Evolutionary conservation across 2,113 vertebrate species (phyloP).

Genomic region (Muscicapa adusta): DNA sequence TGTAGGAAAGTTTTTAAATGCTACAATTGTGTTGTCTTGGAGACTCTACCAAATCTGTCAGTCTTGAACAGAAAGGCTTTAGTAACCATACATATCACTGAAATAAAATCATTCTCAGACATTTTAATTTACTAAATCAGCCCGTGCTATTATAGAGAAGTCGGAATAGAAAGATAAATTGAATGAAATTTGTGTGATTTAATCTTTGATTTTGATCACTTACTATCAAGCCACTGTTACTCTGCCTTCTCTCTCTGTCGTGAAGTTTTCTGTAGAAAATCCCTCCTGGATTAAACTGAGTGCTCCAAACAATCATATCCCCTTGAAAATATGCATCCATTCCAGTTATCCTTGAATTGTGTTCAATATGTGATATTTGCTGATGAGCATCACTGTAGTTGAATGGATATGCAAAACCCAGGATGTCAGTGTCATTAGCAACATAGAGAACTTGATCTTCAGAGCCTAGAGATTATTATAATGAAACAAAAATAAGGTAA

Average conservation of each 20-base stretch:
- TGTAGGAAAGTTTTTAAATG: not conserved
- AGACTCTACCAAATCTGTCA: not conserved
- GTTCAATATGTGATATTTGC: slow-evolving; percentile 93
- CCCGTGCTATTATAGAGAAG: not conserved
- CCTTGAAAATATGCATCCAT: slow-evolving; percentile 95
- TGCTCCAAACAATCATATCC: slow-evolving; percentile 97
- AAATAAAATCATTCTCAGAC: not conserved
- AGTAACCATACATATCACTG: not conserved
- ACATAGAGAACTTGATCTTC: slow-evolving; percentile 99
- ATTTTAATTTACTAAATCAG: not conserved
- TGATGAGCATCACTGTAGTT: slow-evolving; percentile 93
- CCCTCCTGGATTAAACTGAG: slow-evolving; percentile 96
- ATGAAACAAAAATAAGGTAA: slow-evolving; percentile 79
- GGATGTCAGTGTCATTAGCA: slow-evolving; percentile 99
- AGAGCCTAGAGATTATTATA: slow-evolving; percentile 87
- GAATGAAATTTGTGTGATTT: not conserved
- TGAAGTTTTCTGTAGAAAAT: slow-evolving; percentile 93
- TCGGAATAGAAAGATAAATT: not conserved
- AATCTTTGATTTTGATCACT: slow-evolving; percentile 69
- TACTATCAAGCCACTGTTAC: slow-evolving; percentile 90
- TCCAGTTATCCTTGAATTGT: slow-evolving; percentile 96
- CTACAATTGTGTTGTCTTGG: not conserved
- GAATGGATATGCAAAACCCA: slow-evolving; percentile 98
- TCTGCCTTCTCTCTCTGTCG: slow-evolving; percentile 86
- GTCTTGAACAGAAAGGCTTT: not conserved